phyloP scores from a whole-genome alignment of 2,888 invertebrate genomes.

The Platycheirus albimanus region DNA sequence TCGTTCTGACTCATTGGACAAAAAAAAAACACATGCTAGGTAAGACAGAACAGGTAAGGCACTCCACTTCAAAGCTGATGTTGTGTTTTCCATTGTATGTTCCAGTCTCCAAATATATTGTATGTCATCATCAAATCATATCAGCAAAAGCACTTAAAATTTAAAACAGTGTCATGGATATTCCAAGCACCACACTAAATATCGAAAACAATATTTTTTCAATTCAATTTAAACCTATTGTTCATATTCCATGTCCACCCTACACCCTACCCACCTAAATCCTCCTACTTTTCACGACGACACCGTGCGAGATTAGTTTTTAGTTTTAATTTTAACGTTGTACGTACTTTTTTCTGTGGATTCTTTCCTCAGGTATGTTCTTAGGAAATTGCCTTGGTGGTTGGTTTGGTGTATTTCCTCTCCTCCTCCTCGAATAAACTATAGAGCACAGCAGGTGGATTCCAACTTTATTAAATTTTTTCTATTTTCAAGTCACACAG shows the following conservation, averaged over 20 bases:
- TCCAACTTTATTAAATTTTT: slow-evolving; percentile 28
- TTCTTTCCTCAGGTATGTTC: slow-evolving; percentile 5
- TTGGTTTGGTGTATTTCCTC: slow-evolving; percentile 23
- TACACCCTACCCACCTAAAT: not conserved
- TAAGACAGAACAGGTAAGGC: slow-evolving; percentile 42
- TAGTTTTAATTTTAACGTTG: too few species aligned
- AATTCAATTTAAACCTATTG: slow-evolving; percentile 45
- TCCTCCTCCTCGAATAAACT: slow-evolving; percentile 15
- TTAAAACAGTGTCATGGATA: slow-evolving; percentile 56
- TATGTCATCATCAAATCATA: slow-evolving; percentile 41
- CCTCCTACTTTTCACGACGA: not conserved
- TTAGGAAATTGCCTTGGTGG: slow-evolving; percentile 40
- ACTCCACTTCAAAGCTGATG: slow-evolving; percentile 1
- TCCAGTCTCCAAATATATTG: slow-evolving; percentile 57
- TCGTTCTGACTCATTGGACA: slow-evolving; percentile 29
- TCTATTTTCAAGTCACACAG: slow-evolving; percentile 41
- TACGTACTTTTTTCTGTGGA: slow-evolving; percentile 30
- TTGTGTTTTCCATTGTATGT: slow-evolving; percentile 21
- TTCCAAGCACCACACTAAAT: slow-evolving; percentile 2
- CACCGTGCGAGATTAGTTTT: slow-evolving; percentile 19
- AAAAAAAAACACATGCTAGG: slow-evolving; percentile 25
- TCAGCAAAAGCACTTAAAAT: slow-evolving; percentile 47
- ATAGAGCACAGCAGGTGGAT: slow-evolving; percentile 57
- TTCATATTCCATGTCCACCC: not conserved
- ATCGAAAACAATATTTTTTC: slow-evolving; percentile 43